A percentile compares a stretch with the other conserved stretches of the same genome.
phyloP scores from a whole-genome alignment of 2,113 vertebrate species.

The Microcebus griseorufus region DNA sequence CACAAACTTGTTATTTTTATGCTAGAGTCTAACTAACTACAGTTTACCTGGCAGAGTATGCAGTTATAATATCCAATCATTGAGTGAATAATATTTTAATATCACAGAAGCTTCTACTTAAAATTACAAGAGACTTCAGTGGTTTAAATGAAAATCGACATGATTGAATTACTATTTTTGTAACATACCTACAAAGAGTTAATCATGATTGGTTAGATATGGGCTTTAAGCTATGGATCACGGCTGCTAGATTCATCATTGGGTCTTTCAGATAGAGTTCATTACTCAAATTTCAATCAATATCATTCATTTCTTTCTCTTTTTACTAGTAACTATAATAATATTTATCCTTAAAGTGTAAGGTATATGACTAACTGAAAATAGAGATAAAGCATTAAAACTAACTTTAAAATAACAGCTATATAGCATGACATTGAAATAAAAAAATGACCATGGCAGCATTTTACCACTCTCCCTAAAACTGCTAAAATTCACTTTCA shows the following conservation, averaged over 20 bases:
- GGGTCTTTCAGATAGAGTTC: background rate
- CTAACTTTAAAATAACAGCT: background rate
- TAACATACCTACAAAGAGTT: background rate
- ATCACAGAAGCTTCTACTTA: background rate
- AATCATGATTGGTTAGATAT: background rate
- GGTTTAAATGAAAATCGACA: background rate
- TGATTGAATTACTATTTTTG: background rate
- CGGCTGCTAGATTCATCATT: background rate
- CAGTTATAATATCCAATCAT: background rate
- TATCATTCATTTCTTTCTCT: background rate
- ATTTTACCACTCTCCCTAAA: background rate
- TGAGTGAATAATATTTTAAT: background rate
- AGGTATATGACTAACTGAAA: background rate
- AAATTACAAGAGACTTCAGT: background rate
- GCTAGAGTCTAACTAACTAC: background rate
- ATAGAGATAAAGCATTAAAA: background rate
- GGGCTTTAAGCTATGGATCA: background rate
- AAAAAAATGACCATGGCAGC: background rate
- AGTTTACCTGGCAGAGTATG: background rate
- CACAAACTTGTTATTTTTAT: background rate
- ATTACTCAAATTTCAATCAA: background rate
- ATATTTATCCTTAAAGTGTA: background rate
- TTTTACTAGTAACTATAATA: background rate
- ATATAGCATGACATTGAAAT: background rate
- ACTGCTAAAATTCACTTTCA: conserved; percentile 31